Percentiles rank a stretch among this genome's conserved stretches.
Evolutionary conservation across 2,888 invertebrate species (phyloP).

Genomic region (Gasteruption jaculator): DNA sequence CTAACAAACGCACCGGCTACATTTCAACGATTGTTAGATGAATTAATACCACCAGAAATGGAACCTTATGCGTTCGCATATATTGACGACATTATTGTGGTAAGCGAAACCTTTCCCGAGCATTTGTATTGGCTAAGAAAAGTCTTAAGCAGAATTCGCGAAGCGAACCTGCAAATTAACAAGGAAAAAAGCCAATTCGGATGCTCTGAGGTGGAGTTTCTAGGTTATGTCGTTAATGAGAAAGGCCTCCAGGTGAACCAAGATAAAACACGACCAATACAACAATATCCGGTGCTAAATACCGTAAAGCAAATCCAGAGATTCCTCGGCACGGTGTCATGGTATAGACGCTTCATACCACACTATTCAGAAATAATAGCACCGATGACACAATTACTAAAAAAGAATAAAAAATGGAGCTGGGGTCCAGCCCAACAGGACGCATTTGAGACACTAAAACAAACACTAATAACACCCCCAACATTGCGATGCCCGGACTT

Average conservation of each 20-base stretch:
- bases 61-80: background rate
- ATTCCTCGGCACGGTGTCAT: constrained; percentile 1
- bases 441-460: too few relatives aligned
- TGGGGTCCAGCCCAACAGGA: too few relatives aligned
- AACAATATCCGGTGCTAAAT: background rate
- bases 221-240: background rate
- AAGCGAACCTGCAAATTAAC: background rate
- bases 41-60: constrained; percentile 20
- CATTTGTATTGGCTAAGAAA: background rate
- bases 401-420: too few relatives aligned
- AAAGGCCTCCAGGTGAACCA: background rate
- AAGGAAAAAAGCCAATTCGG: background rate
- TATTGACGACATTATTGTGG: background rate
- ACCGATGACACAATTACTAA: too few relatives aligned
- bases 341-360: constrained; percentile 4
- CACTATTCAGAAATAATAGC: background rate
- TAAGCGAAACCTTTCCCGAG: background rate
- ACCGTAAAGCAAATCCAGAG: background rate
- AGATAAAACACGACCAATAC: background rate
- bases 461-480: too few relatives aligned
- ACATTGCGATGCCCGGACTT: too few relatives aligned
- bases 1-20: constrained; percentile 29
- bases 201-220: too few relatives aligned
- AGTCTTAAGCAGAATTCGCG: background rate
- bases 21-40: constrained; percentile 27